Evolutionary conservation across 2,113 vertebrate genomes (phyloP), one percentile per base, ranked within the genome.

Genomic region (Alethe diademata): DNA sequence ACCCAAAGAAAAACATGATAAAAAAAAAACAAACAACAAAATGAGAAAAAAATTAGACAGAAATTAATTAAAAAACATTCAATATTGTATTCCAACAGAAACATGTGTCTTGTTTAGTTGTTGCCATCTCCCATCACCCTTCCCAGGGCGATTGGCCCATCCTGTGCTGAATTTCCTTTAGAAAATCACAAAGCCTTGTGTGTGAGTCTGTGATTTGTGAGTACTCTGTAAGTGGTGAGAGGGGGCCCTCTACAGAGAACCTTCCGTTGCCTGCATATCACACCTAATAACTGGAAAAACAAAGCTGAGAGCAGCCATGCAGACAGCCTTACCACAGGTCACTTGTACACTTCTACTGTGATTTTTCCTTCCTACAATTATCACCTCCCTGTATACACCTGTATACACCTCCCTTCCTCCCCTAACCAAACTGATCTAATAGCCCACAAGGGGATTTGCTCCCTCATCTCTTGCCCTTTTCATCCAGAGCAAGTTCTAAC

Each of bases 1-100:
- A 98, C 98, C 96, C 97, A 97, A 97, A 97, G 93, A 96, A 97
- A 97, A 96, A 91, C 87, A 96, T 97, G 93, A 95, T 94, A 97
- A 96, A 97, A 97, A 97, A 60, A 86, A 40, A 40, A 40, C 12
- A 60, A 47, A 20, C 95, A 90, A 95, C 83, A 96, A 97, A 97
- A 96, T 70, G 90, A 94, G 94, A 76, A 92, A 81, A 82, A 96
- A 96, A 94, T 54, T n/a, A 85, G 95, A 94, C 88, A 96, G 86
- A 95, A 95, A 96, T 88, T 31, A 97, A 94, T 96, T 84, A 81
- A 88, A 96, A 94, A 74, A 4, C 95, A 70, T 94, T 87, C 36
- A 96, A 8, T 67, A 95, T 53, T 36, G 28, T 69, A 92, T 42
- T 57, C 62, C 62, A 71, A 62, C 38, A 69, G 88, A 88, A 86